Conservation (phyloP, 2,888 invertebrate genomes). For the Oscheius sp. region DNA sequence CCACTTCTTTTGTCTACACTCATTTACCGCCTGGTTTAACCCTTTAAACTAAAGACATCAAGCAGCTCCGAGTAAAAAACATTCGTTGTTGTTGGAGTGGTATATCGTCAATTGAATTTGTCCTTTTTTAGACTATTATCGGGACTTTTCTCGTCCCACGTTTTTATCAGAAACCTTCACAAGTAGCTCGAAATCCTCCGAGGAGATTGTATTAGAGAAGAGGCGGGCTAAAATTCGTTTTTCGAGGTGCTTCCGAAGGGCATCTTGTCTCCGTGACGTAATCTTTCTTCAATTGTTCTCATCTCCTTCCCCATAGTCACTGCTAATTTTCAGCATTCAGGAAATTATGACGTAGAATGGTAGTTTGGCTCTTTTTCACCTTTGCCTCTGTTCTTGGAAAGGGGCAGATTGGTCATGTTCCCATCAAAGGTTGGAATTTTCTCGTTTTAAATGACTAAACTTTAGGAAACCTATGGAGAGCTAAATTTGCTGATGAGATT, state of each 20-base stretch:
- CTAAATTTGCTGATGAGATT: constrained; percentile 33
- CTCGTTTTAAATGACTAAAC: not conserved
- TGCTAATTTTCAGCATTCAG: not conserved
- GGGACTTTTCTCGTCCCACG: not conserved
- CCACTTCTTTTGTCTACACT: too few species aligned
- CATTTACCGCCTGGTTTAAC: too few species aligned
- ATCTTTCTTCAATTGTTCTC: not conserved
- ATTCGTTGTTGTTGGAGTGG: not conserved
- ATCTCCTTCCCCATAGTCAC: not conserved
- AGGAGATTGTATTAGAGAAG: constrained; percentile 7
- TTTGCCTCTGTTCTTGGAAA: constrained; percentile 21
- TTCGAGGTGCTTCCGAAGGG: not conserved
- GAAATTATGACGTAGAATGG: constrained; percentile 24
- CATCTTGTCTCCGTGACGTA: constrained; percentile 5
- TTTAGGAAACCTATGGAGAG: constrained; percentile 30
- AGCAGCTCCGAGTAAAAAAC: not conserved
- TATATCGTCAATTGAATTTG: not conserved
- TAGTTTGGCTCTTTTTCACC: constrained; percentile 20
- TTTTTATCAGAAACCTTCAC: constrained; percentile 10
- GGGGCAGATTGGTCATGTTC: constrained; percentile 29
- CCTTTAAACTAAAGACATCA: not conserved
- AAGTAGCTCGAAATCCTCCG: constrained; percentile 8
- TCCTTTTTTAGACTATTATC: not conserved
- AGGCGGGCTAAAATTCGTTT: not conserved
- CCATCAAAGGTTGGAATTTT: constrained; percentile 24